These are phyloP conservation scores for Spodoptera picta DNA, from an alignment of 2,888 invertebrate genomes.

Conservation along the genomic window DNA sequence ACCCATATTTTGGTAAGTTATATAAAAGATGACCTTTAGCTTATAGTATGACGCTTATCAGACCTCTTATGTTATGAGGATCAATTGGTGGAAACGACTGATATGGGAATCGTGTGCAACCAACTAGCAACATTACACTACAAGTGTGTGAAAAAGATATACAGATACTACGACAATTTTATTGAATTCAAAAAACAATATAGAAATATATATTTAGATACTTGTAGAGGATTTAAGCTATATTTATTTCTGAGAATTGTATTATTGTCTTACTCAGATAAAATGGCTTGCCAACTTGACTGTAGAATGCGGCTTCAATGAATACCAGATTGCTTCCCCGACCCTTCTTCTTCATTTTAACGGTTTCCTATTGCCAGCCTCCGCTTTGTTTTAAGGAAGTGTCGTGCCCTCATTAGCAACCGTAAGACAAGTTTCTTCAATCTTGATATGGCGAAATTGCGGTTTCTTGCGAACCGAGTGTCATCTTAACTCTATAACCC, in stretches of 20 bases:
- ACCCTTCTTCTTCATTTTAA: conserved; percentile 51
- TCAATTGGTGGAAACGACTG: conserved; percentile 23
- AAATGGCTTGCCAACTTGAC: conserved; percentile 41
- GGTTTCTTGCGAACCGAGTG: conserved; percentile 27
- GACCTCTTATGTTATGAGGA: conserved; percentile 38
- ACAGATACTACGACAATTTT: conserved; percentile 3
- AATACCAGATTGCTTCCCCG: conserved; percentile 51
- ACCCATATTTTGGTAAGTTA: conserved; percentile 18
- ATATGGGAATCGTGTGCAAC: conserved; percentile 33
- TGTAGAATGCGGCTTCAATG: conserved; percentile 50
- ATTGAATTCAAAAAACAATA: background rate
- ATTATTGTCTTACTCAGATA: conserved; percentile 31
- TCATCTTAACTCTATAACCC: conserved; percentile 15
- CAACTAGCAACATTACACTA: conserved; percentile 35
- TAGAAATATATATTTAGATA: conserved; percentile 1
- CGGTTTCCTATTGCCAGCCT: conserved; percentile 51
- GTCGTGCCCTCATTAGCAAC: conserved; percentile 46
- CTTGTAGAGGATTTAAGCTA: conserved; percentile 3
- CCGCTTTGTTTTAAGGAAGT: conserved; percentile 51
- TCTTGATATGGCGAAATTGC: conserved; percentile 46
- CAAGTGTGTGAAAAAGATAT: conserved; percentile 11
- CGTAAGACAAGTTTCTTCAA: conserved; percentile 48
- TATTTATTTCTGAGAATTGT: conserved; percentile 15
- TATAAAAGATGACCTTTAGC: conserved; percentile 3
- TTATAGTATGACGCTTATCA: conserved; percentile 34